Evolutionary conservation across 2,113 vertebrate species (phyloP).

Genomic region (Phrynocephalus versicolor): DNA sequence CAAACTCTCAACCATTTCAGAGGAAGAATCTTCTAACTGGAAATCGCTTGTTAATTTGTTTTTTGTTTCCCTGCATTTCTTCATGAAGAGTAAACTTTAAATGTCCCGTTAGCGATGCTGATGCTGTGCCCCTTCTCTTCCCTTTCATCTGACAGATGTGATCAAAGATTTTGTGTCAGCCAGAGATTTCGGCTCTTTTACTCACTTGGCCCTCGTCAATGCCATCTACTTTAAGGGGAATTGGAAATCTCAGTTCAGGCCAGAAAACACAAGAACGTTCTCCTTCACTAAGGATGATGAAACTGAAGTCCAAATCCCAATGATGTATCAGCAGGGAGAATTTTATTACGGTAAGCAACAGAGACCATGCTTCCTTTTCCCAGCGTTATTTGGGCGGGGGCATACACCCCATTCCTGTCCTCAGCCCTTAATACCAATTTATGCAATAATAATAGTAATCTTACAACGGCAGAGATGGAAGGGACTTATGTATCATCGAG

Average conservation of each 20-base stretch:
- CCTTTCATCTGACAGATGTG: constrained; percentile 76
- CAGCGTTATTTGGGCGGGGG: neutral
- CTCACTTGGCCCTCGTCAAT: constrained; percentile 89
- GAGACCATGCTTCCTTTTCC: neutral
- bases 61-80: constrained; percentile 63
- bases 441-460: no score
- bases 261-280: constrained; percentile 96
- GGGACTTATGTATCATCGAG: no score
- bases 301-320: constrained; percentile 95
- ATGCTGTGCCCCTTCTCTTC: constrained; percentile 39
- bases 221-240: constrained; percentile 96
- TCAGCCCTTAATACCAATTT: neutral
- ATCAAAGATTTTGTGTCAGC: constrained; percentile 90
- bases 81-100: constrained; percentile 37
- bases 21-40: constrained; percentile 53
- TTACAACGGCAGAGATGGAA: no score
- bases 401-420: neutral
- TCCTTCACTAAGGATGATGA: constrained; percentile 98
- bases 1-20: constrained; percentile 60
- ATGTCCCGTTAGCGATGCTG: constrained; percentile 38
- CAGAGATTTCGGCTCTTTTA: constrained; percentile 86
- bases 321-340: constrained; percentile 99
- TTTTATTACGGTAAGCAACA: constrained; percentile 91
- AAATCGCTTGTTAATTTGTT: constrained; percentile 54
- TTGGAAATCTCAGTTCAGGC: constrained; percentile 98